Conservation (phyloP, 2,888 invertebrate genomes). For the Colostygia pectinataria region DNA sequence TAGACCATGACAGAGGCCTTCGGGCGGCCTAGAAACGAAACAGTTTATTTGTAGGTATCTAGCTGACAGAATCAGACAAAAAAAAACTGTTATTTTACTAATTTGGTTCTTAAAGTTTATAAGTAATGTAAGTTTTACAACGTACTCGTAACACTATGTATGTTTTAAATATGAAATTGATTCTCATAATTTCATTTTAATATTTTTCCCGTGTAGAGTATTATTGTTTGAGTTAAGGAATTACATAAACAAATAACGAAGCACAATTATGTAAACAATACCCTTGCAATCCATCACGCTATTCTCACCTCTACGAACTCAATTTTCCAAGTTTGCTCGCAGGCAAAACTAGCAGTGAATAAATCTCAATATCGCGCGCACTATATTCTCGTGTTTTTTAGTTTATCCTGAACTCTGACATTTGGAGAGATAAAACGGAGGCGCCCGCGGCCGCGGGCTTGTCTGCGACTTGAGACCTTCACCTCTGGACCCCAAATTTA, state of each 20-base stretch:
- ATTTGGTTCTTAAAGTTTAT: no score
- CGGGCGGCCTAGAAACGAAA: no score
- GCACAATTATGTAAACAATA: not conserved
- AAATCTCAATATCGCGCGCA: conserved; percentile 21
- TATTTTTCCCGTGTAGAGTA: no score
- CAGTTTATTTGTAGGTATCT: no score
- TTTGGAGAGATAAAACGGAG: conserved; percentile 6
- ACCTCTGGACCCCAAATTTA: not conserved
- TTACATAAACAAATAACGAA: not conserved
- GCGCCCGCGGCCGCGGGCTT: not conserved
- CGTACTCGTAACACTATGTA: no score
- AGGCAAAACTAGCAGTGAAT: conserved; percentile 16
- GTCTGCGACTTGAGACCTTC: not conserved
- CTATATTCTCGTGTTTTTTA: conserved; percentile 1
- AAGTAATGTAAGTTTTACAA: no score
- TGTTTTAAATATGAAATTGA: no score
- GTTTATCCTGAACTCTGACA: conserved; percentile 10
- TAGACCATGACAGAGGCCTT: no score
- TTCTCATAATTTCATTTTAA: no score
- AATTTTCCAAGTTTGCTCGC: not conserved
- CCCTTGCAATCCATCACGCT: conserved; percentile 1
- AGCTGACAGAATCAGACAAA: no score
- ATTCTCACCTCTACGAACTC: not conserved
- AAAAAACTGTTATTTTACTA: no score
- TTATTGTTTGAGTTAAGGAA: no score